Evolutionary conservation across 37 sponge, comb jelly and placozoan genomes (phyloP).

Genomic region (Beroe ovata): DNA sequence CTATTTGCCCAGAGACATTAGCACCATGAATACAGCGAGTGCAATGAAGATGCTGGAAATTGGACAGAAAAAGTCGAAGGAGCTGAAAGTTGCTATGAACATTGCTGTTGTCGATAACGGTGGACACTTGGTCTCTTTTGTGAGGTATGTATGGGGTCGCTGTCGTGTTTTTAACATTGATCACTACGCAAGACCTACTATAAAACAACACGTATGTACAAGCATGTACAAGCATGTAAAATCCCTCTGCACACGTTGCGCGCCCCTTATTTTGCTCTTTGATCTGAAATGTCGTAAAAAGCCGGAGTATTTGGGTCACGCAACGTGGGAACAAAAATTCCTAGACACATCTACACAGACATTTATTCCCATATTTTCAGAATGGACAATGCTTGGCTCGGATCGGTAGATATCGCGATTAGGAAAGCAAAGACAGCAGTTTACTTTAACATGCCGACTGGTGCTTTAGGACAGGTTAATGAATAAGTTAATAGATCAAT

Average conservation of each 20-base stretch:
- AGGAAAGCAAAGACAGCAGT: neutral
- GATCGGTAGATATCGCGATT: neutral
- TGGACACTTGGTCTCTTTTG: neutral
- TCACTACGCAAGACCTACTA: no score
- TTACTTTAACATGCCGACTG: neutral
- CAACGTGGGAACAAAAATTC: no score
- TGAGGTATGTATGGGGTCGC: no score
- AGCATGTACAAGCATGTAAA: no score
- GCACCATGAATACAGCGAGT: neutral
- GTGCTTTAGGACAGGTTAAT: neutral
- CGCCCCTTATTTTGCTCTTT: neutral
- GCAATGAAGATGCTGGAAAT: neutral
- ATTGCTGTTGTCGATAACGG: neutral
- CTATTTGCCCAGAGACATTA: no score
- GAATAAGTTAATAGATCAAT: no score
- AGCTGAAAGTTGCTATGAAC: neutral
- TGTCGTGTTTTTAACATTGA: no score
- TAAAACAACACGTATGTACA: no score
- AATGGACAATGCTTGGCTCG: neutral
- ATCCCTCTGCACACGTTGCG: no score
- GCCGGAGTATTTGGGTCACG: no score
- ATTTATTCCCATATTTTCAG: no score
- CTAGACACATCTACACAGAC: no score
- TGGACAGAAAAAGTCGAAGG: neutral
- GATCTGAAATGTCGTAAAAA: neutral